Evolutionary conservation across 2,888 invertebrate species (phyloP), one percentile per base, ranked within the genome.

Genomic region (Phlogophora meticulosa): DNA sequence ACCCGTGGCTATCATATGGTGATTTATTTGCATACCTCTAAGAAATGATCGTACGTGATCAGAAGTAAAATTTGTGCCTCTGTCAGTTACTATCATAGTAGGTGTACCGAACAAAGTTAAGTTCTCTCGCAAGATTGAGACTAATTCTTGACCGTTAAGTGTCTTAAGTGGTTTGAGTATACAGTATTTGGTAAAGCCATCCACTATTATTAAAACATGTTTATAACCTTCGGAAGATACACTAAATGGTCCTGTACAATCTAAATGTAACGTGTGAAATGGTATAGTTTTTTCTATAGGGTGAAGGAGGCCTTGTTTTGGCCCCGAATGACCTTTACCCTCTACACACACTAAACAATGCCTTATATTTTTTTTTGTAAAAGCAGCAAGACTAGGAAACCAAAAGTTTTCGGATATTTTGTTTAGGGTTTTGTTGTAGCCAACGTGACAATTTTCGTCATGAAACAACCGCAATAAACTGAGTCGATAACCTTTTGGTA

Each of bases 131-230:
- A 85, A 57, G 1, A 74, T 13, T 7, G 70, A 43, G 0, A 83
- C 15, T 1, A 83, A n/a, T 70, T 86, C 86, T 1, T 52, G 20
- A 4, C 59, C 49, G 24, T 10, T 72, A 5, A 86, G 13, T 9
- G 61, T 81, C 80, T 82, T 84, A 7, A 87, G 60, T 0, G 82
- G 79, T 70, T 83, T 83, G 1, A 87, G n/a, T 7, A 85, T 7
- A 63, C 78, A 81, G 59, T 81, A 87, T 65, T 87, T 87, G 0
- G 86, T 87, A 68, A 86, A 86, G 0, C 82, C 83, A 58, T 86
- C 85, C 7, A 56, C 48, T n/a, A 62, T 40, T 28, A 57, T 34
- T 36, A 57, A 57, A 46, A 57, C 15, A 46, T 57, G 45, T 45
- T 46, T 57, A 46, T 36, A 57, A 15, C 57, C 57, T 57, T 57